Evolutionary conservation across 2,797 vertebrate species (phyloP).

Genomic region (Fundulus diaphanus): DNA sequence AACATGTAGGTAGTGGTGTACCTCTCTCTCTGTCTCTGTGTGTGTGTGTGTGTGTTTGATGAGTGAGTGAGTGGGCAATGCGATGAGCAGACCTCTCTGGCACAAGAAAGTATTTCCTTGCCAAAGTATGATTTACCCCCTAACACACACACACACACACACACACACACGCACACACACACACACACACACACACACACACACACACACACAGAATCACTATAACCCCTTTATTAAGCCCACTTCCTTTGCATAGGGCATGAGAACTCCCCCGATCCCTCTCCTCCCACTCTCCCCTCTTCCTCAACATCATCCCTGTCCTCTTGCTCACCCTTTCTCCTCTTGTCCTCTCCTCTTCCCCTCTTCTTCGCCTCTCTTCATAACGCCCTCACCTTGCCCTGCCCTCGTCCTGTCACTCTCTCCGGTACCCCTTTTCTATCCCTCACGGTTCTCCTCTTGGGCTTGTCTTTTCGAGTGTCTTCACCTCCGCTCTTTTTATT

Average conservation of each 20-base stretch:
- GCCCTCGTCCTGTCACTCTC: conserved; percentile 61
- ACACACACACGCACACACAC: conserved; percentile 36
- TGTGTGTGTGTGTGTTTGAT: conserved; percentile 30
- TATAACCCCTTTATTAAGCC: conserved; percentile 72
- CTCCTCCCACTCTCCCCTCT: conserved; percentile 74
- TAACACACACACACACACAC: conserved; percentile 40
- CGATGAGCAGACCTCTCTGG: conserved; percentile 69
- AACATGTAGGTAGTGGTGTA: conserved; percentile 20
- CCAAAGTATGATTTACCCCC: conserved; percentile 76
- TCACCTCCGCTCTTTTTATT: conserved; percentile 72
- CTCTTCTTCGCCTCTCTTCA: conserved; percentile 52
- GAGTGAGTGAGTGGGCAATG: conserved; percentile 38
- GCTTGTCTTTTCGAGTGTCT: conserved; percentile 53
- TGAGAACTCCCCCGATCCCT: conserved; percentile 82
- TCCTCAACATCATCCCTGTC: conserved; percentile 72
- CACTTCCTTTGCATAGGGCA: conserved; percentile 85
- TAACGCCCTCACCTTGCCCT: conserved; percentile 55
- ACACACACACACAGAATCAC: conserved; percentile 34
- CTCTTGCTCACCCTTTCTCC: conserved; percentile 71
- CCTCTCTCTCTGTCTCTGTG: conserved; percentile 26
- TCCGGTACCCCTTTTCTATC: conserved; percentile 48
- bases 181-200: conserved; percentile 37
- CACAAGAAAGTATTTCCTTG: conserved; percentile 61
- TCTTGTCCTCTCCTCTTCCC: conserved; percentile 42
- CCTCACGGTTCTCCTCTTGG: conserved; percentile 27